A percentile compares a stretch with the other conserved stretches of the same genome.
Evolutionary conservation across 2,113 vertebrate species (phyloP).

Genomic region (Periophthalmodon schlosseri): DNA sequence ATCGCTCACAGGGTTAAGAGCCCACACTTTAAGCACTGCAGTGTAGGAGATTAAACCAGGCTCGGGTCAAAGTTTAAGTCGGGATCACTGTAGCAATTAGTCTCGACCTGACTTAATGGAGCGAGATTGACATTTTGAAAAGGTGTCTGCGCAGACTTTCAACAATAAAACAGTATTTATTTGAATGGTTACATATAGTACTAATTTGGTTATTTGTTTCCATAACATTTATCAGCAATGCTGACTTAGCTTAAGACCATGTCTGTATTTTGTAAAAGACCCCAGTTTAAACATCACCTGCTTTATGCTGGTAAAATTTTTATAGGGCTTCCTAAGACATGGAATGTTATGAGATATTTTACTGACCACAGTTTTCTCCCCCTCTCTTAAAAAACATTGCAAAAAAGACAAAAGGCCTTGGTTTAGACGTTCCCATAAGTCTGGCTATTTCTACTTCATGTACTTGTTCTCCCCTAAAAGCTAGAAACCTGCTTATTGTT

Average conservation of each 20-base stretch:
- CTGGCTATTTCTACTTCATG: conserved; percentile 62
- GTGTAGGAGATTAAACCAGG: conserved; percentile 33
- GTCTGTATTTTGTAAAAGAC: neutral
- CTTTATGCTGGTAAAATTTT: conserved; percentile 48
- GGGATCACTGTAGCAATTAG: conserved; percentile 52
- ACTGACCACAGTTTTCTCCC: conserved; percentile 67
- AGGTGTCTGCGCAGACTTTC: conserved; percentile 2
- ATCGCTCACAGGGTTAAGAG: conserved; percentile 45
- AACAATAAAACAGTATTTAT: neutral
- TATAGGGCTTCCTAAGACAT: conserved; percentile 42
- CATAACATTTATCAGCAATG: neutral
- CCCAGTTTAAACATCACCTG: conserved; percentile 35
- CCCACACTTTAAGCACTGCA: conserved; percentile 26
- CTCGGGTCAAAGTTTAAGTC: conserved; percentile 60
- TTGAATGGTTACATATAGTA: neutral
- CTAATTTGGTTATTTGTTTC: neutral
- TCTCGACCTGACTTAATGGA: conserved; percentile 20
- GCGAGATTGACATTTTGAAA: conserved; percentile 34
- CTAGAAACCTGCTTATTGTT: conserved; percentile 73
- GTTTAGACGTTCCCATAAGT: conserved; percentile 61
- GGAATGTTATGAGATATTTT: conserved; percentile 75
- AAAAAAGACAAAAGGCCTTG: conserved; percentile 63
- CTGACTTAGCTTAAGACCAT: conserved; percentile 4
- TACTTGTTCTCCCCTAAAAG: conserved; percentile 53
- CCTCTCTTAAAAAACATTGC: conserved; percentile 55